Evolutionary conservation across 2,113 vertebrate species (phyloP), one percentile per base, ranked within the genome.

Genomic region (Camelus dromedarius): DNA sequence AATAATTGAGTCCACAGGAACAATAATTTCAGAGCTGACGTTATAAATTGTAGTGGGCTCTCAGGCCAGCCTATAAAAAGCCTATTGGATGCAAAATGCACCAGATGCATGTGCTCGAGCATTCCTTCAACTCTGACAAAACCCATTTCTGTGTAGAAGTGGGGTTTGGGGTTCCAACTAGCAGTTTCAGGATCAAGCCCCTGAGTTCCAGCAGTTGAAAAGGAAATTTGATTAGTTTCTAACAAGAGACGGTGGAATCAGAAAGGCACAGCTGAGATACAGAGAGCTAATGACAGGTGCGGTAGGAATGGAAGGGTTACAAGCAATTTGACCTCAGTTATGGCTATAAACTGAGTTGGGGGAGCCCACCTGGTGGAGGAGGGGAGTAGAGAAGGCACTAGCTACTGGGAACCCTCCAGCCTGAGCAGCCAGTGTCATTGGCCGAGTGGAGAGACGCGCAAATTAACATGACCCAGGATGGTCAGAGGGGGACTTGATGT

Each of bases 41-140:
- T 89, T 84, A 52, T 69, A 89, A 89, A 64, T 75, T 83, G 15
- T 73, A 70, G 58, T 75, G 69, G 73, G n/a, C 70, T 96, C 46
- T 93, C 16, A 26, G 18, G 42, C 60, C 69, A 86, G 38, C 62
- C 54, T 79, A 38, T 10, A 77, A 81, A 90, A 93, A 93, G 19
- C 14, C 60, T 35, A 8, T 24, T 54, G 20, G n/a, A 86, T 58
- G 32, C 48, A 81, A 89, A 89, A 69, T 35, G 15, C 60, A 60
- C 75, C 66, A 84, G 38, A 67, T 50, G 46, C 75, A 48, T 3
- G 2, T 30, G 72, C 28, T 80, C 24, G 14, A 76, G 28, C 30
- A 64, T 86, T 82, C 70, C 52, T 73, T 73, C 79, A 46, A 38
- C 46, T 76, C 60, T 83, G 91, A 38, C 15, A 67, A 70, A 93